A percentile compares a stretch with the other conserved stretches of the same genome.
phyloP scores from a whole-genome alignment of 2,888 invertebrate genomes.

The Liposcelis brunnea region DNA sequence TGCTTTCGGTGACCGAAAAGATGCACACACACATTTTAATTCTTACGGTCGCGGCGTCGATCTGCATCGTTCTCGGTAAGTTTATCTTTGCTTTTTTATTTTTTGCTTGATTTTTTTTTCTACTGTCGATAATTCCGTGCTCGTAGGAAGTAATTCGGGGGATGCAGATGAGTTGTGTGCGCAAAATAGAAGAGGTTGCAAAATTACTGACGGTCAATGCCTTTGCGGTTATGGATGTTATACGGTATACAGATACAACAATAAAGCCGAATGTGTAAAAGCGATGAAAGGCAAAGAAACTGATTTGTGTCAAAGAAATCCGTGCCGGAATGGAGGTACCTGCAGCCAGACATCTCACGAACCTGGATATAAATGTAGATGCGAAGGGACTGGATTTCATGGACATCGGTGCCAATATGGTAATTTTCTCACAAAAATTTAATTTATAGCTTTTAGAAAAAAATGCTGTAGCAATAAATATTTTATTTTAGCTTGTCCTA shows the following conservation, averaged over 20 bases:
- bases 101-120: too few relatives aligned
- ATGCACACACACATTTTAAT: too few relatives aligned
- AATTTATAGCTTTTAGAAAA: not conserved
- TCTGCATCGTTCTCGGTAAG: too few relatives aligned
- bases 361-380: slow-evolving; percentile 48
- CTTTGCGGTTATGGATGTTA: slow-evolving; percentile 48
- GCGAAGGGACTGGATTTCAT: slow-evolving; percentile 56
- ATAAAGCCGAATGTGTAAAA: slow-evolving; percentile 39
- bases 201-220: slow-evolving; percentile 41
- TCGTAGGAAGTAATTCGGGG: too few relatives aligned
- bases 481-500: slow-evolving; percentile 43
- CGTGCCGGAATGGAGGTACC: slow-evolving; percentile 44
- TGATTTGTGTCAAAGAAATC: slow-evolving; percentile 45
- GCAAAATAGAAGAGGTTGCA: slow-evolving; percentile 32
- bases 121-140: too few relatives aligned
- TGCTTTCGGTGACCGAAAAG: too few relatives aligned
- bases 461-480: too few relatives aligned
- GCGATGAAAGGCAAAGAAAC: slow-evolving; percentile 39
- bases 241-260: slow-evolving; percentile 43
- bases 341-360: slow-evolving; percentile 46
- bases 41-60: too few relatives aligned
- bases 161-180: not conserved
- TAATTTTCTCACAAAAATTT: too few relatives aligned
- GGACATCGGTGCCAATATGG: slow-evolving; percentile 54
- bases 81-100: too few relatives aligned